These are phyloP conservation scores for Eupsilia transversa DNA, from an alignment of 2,888 invertebrate genomes.

Conservation along the genomic window DNA sequence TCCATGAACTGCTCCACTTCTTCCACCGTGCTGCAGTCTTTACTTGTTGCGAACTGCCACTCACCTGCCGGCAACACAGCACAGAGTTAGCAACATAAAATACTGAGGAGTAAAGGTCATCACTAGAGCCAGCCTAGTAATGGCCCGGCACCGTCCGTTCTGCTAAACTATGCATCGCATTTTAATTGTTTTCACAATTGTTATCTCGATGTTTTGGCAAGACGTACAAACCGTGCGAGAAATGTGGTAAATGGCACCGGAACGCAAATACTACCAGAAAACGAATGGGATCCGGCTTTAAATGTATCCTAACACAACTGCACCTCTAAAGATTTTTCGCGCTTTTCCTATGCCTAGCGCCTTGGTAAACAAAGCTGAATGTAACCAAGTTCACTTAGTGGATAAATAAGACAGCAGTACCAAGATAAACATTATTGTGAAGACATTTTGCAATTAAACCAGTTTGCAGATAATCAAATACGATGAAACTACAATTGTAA, in stretches of 20 bases:
- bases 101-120: background rate
- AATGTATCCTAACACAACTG: too few species aligned
- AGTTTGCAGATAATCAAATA: background rate
- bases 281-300: too few species aligned
- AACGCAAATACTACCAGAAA: too few species aligned
- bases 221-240: too few species aligned
- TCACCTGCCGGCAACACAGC: constrained; percentile 86
- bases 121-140: too few species aligned
- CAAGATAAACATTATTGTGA: background rate
- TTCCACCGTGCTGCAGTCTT: constrained; percentile 96
- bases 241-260: too few species aligned
- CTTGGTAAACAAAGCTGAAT: background rate
- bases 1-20: constrained; percentile 98
- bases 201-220: too few species aligned
- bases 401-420: background rate
- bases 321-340: background rate
- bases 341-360: background rate
- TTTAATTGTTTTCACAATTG: too few species aligned
- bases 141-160: too few species aligned
- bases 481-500: background rate
- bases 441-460: background rate
- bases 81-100: background rate
- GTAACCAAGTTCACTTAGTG: too few species aligned
- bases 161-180: too few species aligned
- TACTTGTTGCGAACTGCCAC: constrained; percentile 96